Evolutionary conservation across 2,113 vertebrate species (phyloP).

Genomic region (Oriolus oriolus): DNA sequence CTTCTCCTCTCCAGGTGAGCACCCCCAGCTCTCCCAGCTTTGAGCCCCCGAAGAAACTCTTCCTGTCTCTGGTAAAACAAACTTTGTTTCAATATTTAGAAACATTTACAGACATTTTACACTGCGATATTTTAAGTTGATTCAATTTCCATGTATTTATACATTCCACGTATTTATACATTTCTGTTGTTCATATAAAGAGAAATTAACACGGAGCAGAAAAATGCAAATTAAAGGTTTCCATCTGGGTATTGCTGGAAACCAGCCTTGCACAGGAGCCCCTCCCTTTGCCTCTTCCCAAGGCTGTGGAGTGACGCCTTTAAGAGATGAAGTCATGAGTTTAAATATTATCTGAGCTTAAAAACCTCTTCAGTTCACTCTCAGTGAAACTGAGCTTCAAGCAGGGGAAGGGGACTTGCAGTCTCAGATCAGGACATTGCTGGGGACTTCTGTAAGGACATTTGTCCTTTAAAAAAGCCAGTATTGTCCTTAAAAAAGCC

Average conservation of each 20-base stretch:
- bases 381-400: neutral
- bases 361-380: neutral
- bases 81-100: neutral
- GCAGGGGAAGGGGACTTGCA: neutral
- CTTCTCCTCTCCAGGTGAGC: neutral
- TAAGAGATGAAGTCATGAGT: neutral
- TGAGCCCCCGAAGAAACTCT: rapidly evolving
- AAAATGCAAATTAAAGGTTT: neutral
- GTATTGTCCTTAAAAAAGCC: neutral
- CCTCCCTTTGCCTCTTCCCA: neutral
- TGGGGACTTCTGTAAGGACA: neutral
- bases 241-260: neutral
- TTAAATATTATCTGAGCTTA: neutral
- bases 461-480: neutral
- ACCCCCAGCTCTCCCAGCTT: neutral
- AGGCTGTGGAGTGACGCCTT: neutral
- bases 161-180: neutral
- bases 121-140: neutral
- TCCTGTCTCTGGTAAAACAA: neutral
- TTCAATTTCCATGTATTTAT: neutral
- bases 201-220: neutral
- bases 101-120: neutral
- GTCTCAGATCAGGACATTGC: neutral
- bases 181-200: neutral
- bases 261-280: neutral